These are phyloP conservation scores for Allacma fusca DNA, from an alignment of 2,888 invertebrate genomes.

Conservation along the genomic window DNA sequence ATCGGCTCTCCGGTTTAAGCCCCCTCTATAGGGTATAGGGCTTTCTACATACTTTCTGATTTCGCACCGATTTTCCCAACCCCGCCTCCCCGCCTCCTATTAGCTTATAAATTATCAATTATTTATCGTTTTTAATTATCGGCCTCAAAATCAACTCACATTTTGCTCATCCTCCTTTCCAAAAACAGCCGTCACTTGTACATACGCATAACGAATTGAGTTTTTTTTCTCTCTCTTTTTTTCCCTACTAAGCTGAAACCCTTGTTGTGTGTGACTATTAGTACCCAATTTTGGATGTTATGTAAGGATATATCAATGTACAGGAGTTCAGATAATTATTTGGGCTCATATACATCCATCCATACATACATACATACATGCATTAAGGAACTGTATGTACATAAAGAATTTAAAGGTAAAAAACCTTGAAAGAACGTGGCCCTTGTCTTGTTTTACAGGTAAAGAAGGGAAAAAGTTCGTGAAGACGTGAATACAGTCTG, in stretches of 20 bases:
- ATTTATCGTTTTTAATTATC: constrained; percentile 62
- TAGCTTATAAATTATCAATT: constrained; percentile 61
- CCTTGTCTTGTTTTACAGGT: not conserved
- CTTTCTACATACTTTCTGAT: constrained; percentile 33
- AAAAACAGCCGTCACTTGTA: not conserved
- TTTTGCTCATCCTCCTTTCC: constrained; percentile 34
- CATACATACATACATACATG: no score
- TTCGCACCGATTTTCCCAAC: constrained; percentile 51
- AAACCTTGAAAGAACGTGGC: not conserved
- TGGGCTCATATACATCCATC: no score
- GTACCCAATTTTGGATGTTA: no score
- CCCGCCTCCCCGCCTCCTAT: constrained; percentile 57
- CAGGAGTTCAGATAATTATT: no score
- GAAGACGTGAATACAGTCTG: not conserved
- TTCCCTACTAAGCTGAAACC: no score
- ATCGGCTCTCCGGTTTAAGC: not conserved
- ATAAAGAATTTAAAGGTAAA: no score
- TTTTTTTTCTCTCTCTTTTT: no score
- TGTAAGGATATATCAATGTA: no score
- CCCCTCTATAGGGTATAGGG: constrained; percentile 6
- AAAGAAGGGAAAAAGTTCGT: not conserved
- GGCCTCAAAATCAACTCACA: constrained; percentile 43
- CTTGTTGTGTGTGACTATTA: no score
- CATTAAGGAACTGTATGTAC: no score
- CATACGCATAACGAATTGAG: not conserved